These are phyloP conservation scores for Sinotaia quadrata DNA, from an alignment of 2,888 invertebrate genomes.

Conservation along the genomic window DNA sequence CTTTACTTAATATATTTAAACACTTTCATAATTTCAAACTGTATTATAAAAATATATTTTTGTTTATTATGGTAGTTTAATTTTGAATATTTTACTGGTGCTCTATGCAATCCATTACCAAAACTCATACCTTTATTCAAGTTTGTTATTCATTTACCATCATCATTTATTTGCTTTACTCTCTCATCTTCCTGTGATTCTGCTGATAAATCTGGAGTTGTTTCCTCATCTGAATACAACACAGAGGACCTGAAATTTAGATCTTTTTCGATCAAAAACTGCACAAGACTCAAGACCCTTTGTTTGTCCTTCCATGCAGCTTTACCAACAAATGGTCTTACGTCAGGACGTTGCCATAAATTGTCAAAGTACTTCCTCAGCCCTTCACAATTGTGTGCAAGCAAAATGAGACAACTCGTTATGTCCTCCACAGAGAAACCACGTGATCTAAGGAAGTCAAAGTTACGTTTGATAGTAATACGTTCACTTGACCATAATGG, in stretches of 20 bases:
- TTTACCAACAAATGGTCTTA: not conserved
- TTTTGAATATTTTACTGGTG: no score
- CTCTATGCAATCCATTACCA: no score
- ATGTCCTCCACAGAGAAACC: constrained; percentile 34
- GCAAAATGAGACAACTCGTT: constrained; percentile 25
- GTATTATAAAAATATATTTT: no score
- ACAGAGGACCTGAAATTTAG: constrained; percentile 30
- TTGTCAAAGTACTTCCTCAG: constrained; percentile 19
- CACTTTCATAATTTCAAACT: no score
- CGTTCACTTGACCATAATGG: constrained; percentile 17
- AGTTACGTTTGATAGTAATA: constrained; percentile 18
- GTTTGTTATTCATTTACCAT: no score
- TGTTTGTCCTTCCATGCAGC: constrained; percentile 15
- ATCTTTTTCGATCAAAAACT: constrained; percentile 38
- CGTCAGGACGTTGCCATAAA: constrained; percentile 22
- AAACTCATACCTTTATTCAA: no score
- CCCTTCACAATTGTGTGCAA: constrained; percentile 30
- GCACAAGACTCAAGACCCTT: constrained; percentile 28
- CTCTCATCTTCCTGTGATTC: no score
- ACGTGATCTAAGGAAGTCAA: constrained; percentile 28
- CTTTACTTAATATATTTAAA: no score
- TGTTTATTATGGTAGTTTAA: no score
- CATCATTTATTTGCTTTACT: no score
- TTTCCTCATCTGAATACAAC: constrained; percentile 22
- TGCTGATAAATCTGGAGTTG: no score